These are phyloP conservation scores for Stegostoma tigrinum DNA, from an alignment of 2,113 vertebrate genomes.

Conservation along the genomic window DNA sequence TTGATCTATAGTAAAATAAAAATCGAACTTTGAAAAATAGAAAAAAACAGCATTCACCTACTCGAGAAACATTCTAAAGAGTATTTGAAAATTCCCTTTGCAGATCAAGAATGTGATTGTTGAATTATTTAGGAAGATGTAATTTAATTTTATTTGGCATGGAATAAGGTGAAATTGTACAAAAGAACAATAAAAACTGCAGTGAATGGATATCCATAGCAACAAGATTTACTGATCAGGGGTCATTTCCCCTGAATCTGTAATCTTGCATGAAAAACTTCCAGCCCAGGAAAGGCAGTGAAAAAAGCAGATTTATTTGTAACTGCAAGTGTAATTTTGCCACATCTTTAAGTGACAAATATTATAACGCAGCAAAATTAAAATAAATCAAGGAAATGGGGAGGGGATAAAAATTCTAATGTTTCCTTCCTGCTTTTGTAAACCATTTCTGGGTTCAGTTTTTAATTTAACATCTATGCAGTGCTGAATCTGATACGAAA, in stretches of 20 bases:
- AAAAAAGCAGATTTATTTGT: background rate
- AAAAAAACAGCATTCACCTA: no score
- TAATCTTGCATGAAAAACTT: no score
- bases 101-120: no score
- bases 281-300: background rate
- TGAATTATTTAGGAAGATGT: no score
- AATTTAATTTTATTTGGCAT: no score
- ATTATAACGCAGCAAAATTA: background rate
- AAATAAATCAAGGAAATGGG: background rate
- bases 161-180: no score
- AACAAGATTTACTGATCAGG: background rate
- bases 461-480: conserved; percentile 52
- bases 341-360: background rate
- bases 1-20: no score
- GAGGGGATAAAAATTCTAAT: background rate
- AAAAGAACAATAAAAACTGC: no score
- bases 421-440: background rate
- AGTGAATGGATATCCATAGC: no score
- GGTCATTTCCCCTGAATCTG: background rate
- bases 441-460: conserved; percentile 34
- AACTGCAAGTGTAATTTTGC: background rate
- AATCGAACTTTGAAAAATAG: no score
- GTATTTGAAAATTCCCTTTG: no score
- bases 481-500: conserved; percentile 58
- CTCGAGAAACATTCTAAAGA: no score